A percentile compares a stretch with the other conserved stretches of the same genome.
These are phyloP conservation scores for Morus bassanus DNA, from an alignment of 2,797 vertebrate genomes.

Conservation along the genomic window DNA sequence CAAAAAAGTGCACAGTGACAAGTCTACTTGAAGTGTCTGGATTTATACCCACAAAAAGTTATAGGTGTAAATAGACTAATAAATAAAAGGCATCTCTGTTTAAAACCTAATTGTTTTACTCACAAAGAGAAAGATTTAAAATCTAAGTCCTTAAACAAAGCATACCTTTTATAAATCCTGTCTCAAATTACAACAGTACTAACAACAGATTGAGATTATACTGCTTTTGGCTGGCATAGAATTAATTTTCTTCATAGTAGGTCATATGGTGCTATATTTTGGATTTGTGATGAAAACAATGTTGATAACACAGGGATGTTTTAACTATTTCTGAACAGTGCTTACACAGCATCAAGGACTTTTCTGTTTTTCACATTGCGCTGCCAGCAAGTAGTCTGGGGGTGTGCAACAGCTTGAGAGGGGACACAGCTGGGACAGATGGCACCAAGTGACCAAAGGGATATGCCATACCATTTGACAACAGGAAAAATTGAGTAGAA, in stretches of 20 bases:
- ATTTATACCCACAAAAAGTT: neutral
- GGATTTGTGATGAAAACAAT: neutral
- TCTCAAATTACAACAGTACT: neutral
- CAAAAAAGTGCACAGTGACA: neutral
- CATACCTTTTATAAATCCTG: neutral
- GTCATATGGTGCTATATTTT: neutral
- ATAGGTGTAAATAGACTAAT: neutral
- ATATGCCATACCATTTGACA: neutral
- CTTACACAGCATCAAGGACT: no score
- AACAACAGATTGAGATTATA: neutral
- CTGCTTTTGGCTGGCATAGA: neutral
- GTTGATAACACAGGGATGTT: no score
- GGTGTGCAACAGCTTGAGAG: neutral
- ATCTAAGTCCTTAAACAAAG: neutral
- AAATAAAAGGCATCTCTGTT: neutral
- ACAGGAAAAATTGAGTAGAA: neutral
- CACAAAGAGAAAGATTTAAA: neutral
- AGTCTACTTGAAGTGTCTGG: fast-evolving
- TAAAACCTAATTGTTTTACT: neutral
- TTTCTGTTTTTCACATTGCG: no score
- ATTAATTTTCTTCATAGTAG: neutral
- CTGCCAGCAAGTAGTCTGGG: no score
- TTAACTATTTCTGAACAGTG: no score
- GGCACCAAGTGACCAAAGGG: neutral
- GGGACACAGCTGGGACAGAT: neutral